These are phyloP conservation scores for Chaenocephalus aceratus DNA, from an alignment of 2,113 vertebrate species.

Conservation along the genomic window DNA sequence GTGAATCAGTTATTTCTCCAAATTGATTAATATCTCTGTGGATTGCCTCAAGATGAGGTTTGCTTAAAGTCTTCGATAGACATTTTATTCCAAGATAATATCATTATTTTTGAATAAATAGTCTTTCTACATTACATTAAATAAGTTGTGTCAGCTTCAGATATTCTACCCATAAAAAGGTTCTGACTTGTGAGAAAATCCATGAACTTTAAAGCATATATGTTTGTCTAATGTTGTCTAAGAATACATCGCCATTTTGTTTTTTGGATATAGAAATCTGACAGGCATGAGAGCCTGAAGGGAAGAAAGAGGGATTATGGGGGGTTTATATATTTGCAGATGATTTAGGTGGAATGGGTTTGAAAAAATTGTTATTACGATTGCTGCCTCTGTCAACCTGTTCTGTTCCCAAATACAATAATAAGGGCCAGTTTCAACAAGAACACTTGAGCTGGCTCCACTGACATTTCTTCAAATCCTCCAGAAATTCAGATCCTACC, in stretches of 20 bases:
- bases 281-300: constrained; percentile 16
- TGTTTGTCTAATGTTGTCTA: constrained; percentile 22
- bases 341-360: neutral
- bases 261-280: constrained; percentile 27
- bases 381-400: neutral
- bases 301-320: constrained; percentile 16
- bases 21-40: no score
- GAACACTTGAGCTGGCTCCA: constrained; percentile 16
- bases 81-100: no score
- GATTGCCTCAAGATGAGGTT: no score
- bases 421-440: constrained; percentile 39
- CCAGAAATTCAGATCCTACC: neutral
- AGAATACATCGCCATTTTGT: constrained; percentile 1
- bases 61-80: no score
- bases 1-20: no score
- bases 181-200: neutral
- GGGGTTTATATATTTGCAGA: neutral
- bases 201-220: neutral
- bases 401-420: constrained; percentile 52
- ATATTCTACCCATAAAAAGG: neutral
- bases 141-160: neutral
- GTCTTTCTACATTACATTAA: no score
- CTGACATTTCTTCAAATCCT: constrained; percentile 25
- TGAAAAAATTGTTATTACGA: constrained; percentile 13
- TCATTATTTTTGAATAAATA: no score